These are phyloP conservation scores for Drosophila pseudoananassae DNA, from an alignment of 1,140 invertebrate genomes.

Conservation along the genomic window DNA sequence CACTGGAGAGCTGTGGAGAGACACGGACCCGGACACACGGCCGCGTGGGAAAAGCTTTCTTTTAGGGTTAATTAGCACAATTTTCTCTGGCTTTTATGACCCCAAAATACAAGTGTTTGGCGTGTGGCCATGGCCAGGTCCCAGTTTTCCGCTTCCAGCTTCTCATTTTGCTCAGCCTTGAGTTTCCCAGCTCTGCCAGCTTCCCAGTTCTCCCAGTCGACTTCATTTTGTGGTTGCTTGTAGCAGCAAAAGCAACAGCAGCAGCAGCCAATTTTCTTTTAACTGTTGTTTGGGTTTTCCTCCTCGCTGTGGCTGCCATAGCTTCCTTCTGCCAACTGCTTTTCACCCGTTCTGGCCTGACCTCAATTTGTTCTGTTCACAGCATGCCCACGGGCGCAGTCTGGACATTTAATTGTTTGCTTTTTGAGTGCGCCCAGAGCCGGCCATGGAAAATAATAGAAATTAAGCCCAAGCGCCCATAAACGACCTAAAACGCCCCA, in stretches of 20 bases:
- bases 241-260: conserved; percentile 42
- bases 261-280: conserved; percentile 75
- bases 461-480: conserved; percentile 76
- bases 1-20: conserved; percentile 10
- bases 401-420: conserved; percentile 81
- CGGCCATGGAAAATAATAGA: conserved; percentile 73
- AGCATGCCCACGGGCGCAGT: conserved; percentile 73
- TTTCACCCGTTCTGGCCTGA: conserved; percentile 53
- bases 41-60: conserved; percentile 54
- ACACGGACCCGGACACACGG: conserved; percentile 43
- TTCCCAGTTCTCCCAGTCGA: conserved; percentile 41
- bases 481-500: conserved; percentile 44
- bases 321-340: conserved; percentile 7
- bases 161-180: conserved; percentile 33
- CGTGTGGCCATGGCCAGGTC: conserved; percentile 67
- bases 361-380: conserved; percentile 77
- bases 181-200: conserved; percentile 13
- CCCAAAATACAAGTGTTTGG: conserved; percentile 75
- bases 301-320: conserved; percentile 2
- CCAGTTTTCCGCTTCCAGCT: conserved; percentile 56
- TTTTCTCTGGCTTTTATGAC: conserved; percentile 80
- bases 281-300: conserved; percentile 73
- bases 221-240: conserved; percentile 74
- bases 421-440: conserved; percentile 49
- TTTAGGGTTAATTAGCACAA: conserved; percentile 82